Evolutionary conservation across 2,797 vertebrate genomes (phyloP).

Genomic region (Knipowitschia caucasica): DNA sequence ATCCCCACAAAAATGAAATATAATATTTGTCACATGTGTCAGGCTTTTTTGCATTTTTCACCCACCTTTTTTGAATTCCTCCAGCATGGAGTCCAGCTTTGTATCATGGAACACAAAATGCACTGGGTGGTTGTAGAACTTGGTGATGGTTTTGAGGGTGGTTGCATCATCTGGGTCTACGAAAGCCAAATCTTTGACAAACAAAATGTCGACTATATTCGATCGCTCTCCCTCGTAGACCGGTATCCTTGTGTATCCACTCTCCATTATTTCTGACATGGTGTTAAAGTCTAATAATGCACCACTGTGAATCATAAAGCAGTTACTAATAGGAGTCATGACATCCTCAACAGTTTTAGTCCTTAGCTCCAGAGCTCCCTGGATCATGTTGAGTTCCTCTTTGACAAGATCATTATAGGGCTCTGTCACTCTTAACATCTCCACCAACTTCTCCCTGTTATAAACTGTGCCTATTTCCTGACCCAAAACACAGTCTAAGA

Average conservation of each 20-base stretch:
- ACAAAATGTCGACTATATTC: conserved; percentile 95
- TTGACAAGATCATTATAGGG: conserved; percentile 93
- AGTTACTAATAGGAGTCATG: conserved; percentile 88
- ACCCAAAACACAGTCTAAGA: conserved; percentile 87
- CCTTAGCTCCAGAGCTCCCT: conserved; percentile 91
- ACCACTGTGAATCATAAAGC: conserved; percentile 92
- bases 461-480: conserved; percentile 98
- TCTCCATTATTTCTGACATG: conserved; percentile 98
- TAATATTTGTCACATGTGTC: no score
- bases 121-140: conserved; percentile 97
- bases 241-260: conserved; percentile 92
- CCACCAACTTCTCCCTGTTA: conserved; percentile 96
- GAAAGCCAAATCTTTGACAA: conserved; percentile 93
- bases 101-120: conserved; percentile 98
- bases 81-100: conserved; percentile 94
- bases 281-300: conserved; percentile 93
- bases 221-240: conserved; percentile 88
- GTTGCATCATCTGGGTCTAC: conserved; percentile 96
- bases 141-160: conserved; percentile 94
- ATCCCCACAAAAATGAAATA: no score
- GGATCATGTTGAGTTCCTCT: conserved; percentile 97
- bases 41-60: conserved; percentile 10
- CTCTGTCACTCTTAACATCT: conserved; percentile 93
- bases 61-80: conserved; percentile 97
- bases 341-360: conserved; percentile 94